phyloP scores from a whole-genome alignment of 2,797 vertebrate species.

The Aeoliscus strigatus region DNA sequence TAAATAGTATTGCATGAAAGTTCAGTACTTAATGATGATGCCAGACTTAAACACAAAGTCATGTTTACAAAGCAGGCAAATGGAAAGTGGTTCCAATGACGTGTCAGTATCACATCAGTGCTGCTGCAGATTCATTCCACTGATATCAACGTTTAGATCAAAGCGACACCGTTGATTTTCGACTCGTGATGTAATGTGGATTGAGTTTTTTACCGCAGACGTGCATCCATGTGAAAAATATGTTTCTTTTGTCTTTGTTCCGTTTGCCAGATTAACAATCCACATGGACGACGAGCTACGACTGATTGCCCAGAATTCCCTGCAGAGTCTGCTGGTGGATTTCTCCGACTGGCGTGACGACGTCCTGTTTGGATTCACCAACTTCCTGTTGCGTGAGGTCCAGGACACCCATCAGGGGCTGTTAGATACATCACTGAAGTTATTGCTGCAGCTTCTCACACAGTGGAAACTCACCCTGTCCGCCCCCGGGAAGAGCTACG shows the following conservation, averaged over 20 bases:
- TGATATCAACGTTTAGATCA: no score
- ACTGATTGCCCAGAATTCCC: constrained; percentile 94
- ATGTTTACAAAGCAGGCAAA: no score
- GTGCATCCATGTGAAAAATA: neutral
- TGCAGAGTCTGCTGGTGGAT: constrained; percentile 93
- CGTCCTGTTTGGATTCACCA: constrained; percentile 92
- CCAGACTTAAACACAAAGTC: no score
- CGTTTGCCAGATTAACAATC: constrained; percentile 83
- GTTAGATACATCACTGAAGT: constrained; percentile 89
- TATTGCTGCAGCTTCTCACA: constrained; percentile 91
- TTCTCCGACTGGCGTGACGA: constrained; percentile 96
- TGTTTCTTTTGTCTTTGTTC: neutral
- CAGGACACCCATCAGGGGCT: constrained; percentile 90
- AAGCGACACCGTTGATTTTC: no score
- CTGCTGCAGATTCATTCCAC: no score
- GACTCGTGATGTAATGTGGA: no score
- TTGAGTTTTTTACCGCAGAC: neutral
- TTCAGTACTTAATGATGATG: no score
- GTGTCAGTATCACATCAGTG: no score
- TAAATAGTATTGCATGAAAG: no score
- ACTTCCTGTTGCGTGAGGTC: constrained; percentile 92
- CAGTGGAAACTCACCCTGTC: constrained; percentile 92
- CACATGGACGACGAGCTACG: constrained; percentile 98
- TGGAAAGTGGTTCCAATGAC: no score
- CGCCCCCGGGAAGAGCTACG: constrained; percentile 60